Evolutionary conservation across 30 jellyfish, hydroid and myxozoan genomes (phyloP), one percentile per base, ranked within the genome.

Genomic region (Aurelia aurita): DNA sequence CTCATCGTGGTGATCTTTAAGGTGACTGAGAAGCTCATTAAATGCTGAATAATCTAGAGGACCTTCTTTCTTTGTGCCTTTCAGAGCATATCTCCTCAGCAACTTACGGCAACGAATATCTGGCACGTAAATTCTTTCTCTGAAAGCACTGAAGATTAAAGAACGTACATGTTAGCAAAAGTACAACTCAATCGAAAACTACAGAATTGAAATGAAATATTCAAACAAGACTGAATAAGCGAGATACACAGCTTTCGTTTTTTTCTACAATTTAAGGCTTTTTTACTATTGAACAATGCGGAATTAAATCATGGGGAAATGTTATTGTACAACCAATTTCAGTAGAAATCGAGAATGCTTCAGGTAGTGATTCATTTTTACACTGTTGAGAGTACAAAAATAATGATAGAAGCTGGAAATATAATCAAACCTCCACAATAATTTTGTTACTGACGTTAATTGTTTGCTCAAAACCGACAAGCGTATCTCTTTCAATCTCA

Each of bases 41-140:
- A 54, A 54, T 5, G 26, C 10, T 10, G 22, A 18, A 54, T 54
- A 54, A 54, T 54, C 65, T 5, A 54, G 65, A 2, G 65, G 26
- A 16, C 65, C 26, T 54, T 21, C 65, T 54, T 54, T 54, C 26
- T 21, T 54, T 1, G 19, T 54, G 5, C 65, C 26, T 4, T 1
- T 21, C 3, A 54, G 15, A 16, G 65, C 26, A 21, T 54, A 54
- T 21, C 65, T 54, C 26, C 26, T 54, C 65, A 54, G 26, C 65
- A 54, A 54, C 22, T 54, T 21, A 54, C 65, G 65, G 65, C 65
- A 54, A 54, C 65, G 65, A 3, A 3, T 54, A 54, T 54, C 65
- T 5, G 65, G 65, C 26, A 54, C 65, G 10, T 54, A 54, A 54
- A 54, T 0, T 54, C 65, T 54, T 21, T 54, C 65, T 0, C 11